Conservation (phyloP, 2,113 vertebrate species). For the Lamprotornis superbus region DNA sequence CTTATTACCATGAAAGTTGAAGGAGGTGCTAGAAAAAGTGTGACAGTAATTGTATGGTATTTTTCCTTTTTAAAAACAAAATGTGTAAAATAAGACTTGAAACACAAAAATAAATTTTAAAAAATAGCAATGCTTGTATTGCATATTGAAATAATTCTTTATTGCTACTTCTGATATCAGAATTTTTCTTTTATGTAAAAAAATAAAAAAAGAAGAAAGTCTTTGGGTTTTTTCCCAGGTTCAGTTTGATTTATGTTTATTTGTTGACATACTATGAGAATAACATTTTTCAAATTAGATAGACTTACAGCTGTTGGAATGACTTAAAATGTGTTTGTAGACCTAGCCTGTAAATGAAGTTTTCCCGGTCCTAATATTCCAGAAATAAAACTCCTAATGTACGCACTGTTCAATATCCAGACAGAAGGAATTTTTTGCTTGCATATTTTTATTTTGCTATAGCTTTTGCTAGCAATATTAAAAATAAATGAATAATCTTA, state of each 20-base stretch:
- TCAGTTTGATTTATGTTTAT: neutral
- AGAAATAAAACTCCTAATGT: neutral
- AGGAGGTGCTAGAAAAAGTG: neutral
- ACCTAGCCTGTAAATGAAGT: neutral
- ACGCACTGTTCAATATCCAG: neutral
- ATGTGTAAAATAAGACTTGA: neutral
- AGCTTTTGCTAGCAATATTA: neutral
- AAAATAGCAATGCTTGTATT: neutral
- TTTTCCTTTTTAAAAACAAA: neutral
- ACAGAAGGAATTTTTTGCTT: neutral
- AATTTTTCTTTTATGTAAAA: neutral
- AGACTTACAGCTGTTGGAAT: neutral
- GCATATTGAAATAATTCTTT: neutral
- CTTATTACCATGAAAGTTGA: neutral
- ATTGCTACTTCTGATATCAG: neutral
- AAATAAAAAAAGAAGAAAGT: neutral
- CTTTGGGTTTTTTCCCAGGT: neutral
- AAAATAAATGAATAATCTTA: neutral
- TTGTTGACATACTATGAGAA: neutral
- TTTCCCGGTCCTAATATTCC: neutral
- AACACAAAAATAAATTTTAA: neutral
- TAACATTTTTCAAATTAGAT: neutral
- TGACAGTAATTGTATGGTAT: neutral
- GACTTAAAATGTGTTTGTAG: neutral
- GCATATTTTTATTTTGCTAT: neutral